Percentiles rank a stretch among this genome's conserved stretches.
phyloP scores from a whole-genome alignment of 2,797 vertebrate species.

The Chrosomus eos region DNA sequence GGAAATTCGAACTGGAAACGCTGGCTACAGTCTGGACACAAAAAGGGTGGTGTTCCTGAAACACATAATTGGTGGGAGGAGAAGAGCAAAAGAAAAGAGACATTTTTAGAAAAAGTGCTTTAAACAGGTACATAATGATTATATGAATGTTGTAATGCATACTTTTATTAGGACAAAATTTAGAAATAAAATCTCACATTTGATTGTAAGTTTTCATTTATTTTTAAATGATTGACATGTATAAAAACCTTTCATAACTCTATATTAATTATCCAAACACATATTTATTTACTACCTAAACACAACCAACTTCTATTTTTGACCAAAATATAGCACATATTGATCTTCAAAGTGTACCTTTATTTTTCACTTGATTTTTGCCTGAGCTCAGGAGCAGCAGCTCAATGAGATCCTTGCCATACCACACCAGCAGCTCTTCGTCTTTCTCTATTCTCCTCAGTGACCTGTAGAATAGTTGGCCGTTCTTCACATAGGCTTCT shows the following conservation, averaged over 20 bases:
- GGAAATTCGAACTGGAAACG: conserved; percentile 96
- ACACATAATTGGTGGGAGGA: background rate
- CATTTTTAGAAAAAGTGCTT: background rate
- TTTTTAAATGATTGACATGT: background rate
- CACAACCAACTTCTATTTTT: background rate
- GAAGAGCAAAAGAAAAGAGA: background rate
- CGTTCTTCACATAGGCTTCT: conserved; percentile 97
- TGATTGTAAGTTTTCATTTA: background rate
- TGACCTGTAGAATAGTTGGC: conserved; percentile 94
- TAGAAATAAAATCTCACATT: background rate
- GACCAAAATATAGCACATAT: background rate
- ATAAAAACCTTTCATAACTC: background rate
- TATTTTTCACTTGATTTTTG: conserved; percentile 83
- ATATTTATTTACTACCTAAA: background rate
- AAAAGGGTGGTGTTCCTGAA: conserved; percentile 83
- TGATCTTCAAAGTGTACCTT: conserved; percentile 75
- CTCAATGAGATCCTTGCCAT: conserved; percentile 92
- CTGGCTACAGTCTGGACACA: conserved; percentile 93
- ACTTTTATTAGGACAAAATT: background rate
- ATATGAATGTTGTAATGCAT: background rate
- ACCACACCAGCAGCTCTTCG: conserved; percentile 96
- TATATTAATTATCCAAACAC: background rate
- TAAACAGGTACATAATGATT: background rate
- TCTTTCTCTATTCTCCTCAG: conserved; percentile 94
- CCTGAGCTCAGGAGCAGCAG: conserved; percentile 86